phyloP scores from a whole-genome alignment of 1,140 invertebrate genomes.

The Bombus sylvicola region DNA sequence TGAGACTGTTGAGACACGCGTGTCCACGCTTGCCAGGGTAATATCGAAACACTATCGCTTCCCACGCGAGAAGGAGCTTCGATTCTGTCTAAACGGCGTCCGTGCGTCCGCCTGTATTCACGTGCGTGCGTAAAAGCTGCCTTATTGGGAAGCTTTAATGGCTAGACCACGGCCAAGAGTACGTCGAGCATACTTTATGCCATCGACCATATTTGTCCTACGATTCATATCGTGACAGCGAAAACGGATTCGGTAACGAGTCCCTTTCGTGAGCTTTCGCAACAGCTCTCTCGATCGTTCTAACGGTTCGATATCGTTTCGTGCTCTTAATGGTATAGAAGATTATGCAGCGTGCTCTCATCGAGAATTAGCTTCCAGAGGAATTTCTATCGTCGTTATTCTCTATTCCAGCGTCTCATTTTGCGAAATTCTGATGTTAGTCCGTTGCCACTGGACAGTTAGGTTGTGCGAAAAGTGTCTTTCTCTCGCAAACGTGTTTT shows the following conservation, averaged over 20 bases:
- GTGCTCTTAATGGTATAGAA: background rate
- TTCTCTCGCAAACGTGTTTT: too few species aligned
- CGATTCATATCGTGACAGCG: conserved; percentile 43
- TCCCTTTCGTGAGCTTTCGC: background rate
- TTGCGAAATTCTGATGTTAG: too few species aligned
- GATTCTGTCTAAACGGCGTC: conserved; percentile 25
- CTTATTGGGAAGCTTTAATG: conserved; percentile 55
- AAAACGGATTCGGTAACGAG: conserved; percentile 33
- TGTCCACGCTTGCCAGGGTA: conserved; percentile 37
- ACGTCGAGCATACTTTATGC: conserved; percentile 38
- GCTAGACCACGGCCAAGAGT: conserved; percentile 16
- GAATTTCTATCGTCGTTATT: too few species aligned
- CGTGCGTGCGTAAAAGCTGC: conserved; percentile 46
- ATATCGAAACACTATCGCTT: conserved; percentile 58
- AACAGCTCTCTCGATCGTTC: background rate
- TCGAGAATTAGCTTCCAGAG: too few species aligned
- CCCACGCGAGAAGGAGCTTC: conserved; percentile 46
- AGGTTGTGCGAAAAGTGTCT: too few species aligned
- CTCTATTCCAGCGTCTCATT: too few species aligned
- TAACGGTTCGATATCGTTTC: background rate
- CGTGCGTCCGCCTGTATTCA: conserved; percentile 19
- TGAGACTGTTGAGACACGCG: conserved; percentile 9
- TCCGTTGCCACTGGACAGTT: too few species aligned
- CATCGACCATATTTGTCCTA: conserved; percentile 25
- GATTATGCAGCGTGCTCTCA: too few species aligned